A percentile compares a stretch with the other conserved stretches of the same genome.
phyloP scores from a whole-genome alignment of 2,797 vertebrate genomes.

The Hydrocynus forskahlii region DNA sequence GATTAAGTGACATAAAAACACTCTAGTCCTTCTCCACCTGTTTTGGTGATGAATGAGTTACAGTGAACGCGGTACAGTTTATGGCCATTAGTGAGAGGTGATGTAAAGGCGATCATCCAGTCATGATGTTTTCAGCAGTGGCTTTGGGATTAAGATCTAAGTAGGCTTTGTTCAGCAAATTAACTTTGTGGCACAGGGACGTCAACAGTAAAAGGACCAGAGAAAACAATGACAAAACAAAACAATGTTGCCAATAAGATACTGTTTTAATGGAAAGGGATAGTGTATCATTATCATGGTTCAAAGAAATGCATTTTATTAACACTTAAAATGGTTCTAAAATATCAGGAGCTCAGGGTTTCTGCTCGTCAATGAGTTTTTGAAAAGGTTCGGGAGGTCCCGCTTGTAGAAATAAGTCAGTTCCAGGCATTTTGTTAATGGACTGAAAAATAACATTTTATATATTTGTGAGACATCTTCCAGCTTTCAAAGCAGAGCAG shows the following conservation, averaged over 20 bases:
- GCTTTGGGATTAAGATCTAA: conserved; percentile 69
- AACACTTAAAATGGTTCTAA: too few relatives aligned
- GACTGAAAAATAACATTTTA: conserved; percentile 52
- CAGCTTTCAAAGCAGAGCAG: conserved; percentile 69
- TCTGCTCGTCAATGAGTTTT: not conserved
- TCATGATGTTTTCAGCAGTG: conserved; percentile 66
- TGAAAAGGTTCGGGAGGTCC: not conserved
- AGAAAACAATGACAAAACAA: conserved; percentile 35
- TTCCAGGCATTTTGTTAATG: not conserved
- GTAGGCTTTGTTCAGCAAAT: conserved; percentile 76
- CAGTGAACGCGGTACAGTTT: conserved; percentile 12
- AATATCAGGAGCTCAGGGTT: not conserved
- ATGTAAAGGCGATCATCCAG: conserved; percentile 59
- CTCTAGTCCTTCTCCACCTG: not conserved
- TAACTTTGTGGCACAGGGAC: conserved; percentile 71
- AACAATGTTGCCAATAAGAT: not conserved
- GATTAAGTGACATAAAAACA: conserved; percentile 28
- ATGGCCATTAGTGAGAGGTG: conserved; percentile 41
- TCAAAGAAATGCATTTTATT: not conserved
- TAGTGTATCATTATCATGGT: conserved; percentile 3
- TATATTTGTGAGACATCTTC: conserved; percentile 72
- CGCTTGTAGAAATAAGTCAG: not conserved
- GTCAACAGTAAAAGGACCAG: conserved; percentile 56
- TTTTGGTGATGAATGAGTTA: conserved; percentile 8
- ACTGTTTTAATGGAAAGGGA: not conserved